Base-by-base conservation (phyloP, 1,140 invertebrate species). In the Hirudo medicinalis region DNA sequence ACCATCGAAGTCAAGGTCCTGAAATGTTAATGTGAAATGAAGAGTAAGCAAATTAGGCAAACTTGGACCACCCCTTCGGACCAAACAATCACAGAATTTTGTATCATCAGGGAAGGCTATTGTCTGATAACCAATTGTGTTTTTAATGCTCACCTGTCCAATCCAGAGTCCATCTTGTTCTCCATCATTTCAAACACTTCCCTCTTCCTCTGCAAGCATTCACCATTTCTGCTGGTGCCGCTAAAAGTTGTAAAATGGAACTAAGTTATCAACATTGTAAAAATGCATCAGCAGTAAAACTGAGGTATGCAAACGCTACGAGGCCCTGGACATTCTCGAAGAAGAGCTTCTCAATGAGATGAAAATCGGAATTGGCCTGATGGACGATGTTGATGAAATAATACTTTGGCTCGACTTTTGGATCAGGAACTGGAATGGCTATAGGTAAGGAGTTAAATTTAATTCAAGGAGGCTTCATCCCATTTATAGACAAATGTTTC, bases 341-440 rank as follows among this genome's bases (percentile, higher is more conserved):
- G 80, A 95, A 97, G 76, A 94, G 90, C 80, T 96, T 96, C 75
- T 95, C 94, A 78, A 97, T 87, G 73, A 98, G 84, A 80, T 94
- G 90, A n/a, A 94, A 89, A 71, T 98, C 93, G 63, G 90, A 90
- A 80, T 96, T 97, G n/a, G 91, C 90, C 81, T 97, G 91, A 75
- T 91, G 89, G 8, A 94, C 89, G 20, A 94, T 88, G 80, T 92
- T 90, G 78, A 98, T 97, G 83, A 98, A 98, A 80, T 94, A 90
- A 67, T 97, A 88, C 79, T 92, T 86, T 82, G 76, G 94, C 86
- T 89, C 87, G 72, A 79, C 83, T 76, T 88, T 87, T 72, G 89
- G 90, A 81, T 98, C 94, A 2, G 91, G 88, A 40, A 94, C 88
- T 0, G 95, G 93, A 73, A 98, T 85, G 40, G 77, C 80, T 82